phyloP scores from a whole-genome alignment of 2,888 invertebrate species.

The Cylloceria caligata region DNA sequence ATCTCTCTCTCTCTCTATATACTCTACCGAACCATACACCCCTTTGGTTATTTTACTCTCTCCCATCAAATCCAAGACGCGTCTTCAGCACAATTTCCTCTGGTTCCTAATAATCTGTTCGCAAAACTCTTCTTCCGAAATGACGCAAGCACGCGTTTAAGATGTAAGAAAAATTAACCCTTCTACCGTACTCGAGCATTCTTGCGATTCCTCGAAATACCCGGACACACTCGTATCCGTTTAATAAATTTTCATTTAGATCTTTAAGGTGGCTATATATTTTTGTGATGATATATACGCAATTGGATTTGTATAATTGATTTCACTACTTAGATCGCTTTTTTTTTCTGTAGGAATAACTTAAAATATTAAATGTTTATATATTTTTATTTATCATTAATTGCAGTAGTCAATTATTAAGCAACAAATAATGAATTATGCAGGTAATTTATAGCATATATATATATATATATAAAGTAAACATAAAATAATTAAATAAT shows the following conservation, averaged over 20 bases:
- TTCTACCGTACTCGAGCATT: not conserved
- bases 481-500: not conserved
- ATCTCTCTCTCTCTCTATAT: conserved; percentile 41
- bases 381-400: no score
- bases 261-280: not conserved
- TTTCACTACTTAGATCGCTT: not conserved
- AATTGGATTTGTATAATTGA: not conserved
- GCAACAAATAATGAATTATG: no score
- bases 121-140: conserved; percentile 34
- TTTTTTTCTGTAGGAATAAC: no score
- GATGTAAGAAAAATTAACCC: not conserved
- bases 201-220: not conserved
- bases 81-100: conserved; percentile 51
- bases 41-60: conserved; percentile 60
- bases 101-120: conserved; percentile 4
- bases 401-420: no score
- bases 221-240: not conserved
- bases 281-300: no score
- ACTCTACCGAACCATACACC: conserved; percentile 47
- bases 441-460: no score
- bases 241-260: not conserved
- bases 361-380: no score
- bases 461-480: no score
- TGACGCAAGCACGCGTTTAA: not conserved
- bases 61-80: conserved; percentile 46